phyloP scores from a whole-genome alignment of 2,797 vertebrate genomes.

The Acridotheres tristis region DNA sequence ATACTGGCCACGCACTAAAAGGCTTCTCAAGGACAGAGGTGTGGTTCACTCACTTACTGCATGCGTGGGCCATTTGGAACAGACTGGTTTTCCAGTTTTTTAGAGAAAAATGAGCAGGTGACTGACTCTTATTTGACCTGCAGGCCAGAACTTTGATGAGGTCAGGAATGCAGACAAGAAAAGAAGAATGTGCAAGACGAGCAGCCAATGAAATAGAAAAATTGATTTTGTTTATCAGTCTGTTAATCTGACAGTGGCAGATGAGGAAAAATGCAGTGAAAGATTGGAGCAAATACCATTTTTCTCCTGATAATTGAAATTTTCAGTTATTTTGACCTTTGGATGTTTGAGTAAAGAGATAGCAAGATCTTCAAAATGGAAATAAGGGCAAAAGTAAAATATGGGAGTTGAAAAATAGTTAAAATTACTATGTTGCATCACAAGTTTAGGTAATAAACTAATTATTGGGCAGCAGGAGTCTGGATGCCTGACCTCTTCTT shows the following conservation, averaged over 20 bases:
- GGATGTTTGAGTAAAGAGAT: background rate
- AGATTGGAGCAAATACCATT: background rate
- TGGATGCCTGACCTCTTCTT: background rate
- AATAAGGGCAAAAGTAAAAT: background rate
- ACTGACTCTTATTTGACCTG: background rate
- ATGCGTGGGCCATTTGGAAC: background rate
- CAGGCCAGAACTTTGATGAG: background rate
- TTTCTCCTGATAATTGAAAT: background rate
- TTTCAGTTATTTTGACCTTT: background rate
- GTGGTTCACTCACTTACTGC: background rate
- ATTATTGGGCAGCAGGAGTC: background rate
- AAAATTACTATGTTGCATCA: background rate
- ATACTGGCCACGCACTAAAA: background rate
- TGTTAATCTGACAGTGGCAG: background rate
- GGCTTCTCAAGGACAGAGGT: background rate
- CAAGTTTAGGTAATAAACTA: background rate
- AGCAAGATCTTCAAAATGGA: background rate
- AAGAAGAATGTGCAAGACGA: rapidly evolving
- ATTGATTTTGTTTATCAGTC: background rate
- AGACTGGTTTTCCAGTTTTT: background rate
- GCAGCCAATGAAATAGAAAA: background rate
- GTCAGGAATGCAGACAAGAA: background rate
- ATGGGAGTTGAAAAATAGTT: background rate
- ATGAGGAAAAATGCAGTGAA: background rate
- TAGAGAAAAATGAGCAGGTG: background rate